Evolutionary conservation across 1,140 invertebrate genomes (phyloP).

Genomic region (Leptonema lineaticorne): DNA sequence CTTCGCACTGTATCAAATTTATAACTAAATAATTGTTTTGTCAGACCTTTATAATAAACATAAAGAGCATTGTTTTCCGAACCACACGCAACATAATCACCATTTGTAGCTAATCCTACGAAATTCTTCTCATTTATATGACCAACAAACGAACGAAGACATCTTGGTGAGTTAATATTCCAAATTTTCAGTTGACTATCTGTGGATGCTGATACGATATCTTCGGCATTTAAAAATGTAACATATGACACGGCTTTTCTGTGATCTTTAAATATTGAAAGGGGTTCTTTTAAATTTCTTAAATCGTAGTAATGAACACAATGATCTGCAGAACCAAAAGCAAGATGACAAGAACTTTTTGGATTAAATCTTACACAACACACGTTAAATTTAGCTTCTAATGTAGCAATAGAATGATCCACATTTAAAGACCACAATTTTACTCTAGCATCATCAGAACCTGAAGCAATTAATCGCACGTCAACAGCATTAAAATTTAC

Average conservation of each 20-base stretch:
- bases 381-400: conserved; percentile 92
- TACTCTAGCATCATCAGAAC: conserved; percentile 92
- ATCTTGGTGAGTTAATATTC: conserved; percentile 80
- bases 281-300: conserved; percentile 78
- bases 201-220: conserved; percentile 93
- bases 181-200: conserved; percentile 94
- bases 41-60: conserved; percentile 90
- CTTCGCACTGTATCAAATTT: conserved; percentile 85
- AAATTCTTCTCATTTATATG: conserved; percentile 98
- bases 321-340: conserved; percentile 95
- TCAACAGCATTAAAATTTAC: conserved; percentile 95
- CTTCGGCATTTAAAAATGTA: conserved; percentile 86
- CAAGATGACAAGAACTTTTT: conserved; percentile 78
- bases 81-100: conserved; percentile 92
- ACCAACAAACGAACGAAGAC: conserved; percentile 85
- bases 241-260: conserved; percentile 95
- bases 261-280: conserved; percentile 88
- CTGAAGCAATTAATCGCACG: conserved; percentile 87
- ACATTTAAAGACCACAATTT: conserved; percentile 91
- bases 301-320: conserved; percentile 97
- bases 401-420: conserved; percentile 82
- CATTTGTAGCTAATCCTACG: conserved; percentile 93
- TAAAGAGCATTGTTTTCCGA: conserved; percentile 95
- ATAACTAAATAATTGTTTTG: conserved; percentile 84
- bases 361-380: conserved; percentile 98